Evolutionary conservation across 2,888 invertebrate species (phyloP), one percentile per base, ranked within the genome.

Genomic region (Scaeva pyrastri): DNA sequence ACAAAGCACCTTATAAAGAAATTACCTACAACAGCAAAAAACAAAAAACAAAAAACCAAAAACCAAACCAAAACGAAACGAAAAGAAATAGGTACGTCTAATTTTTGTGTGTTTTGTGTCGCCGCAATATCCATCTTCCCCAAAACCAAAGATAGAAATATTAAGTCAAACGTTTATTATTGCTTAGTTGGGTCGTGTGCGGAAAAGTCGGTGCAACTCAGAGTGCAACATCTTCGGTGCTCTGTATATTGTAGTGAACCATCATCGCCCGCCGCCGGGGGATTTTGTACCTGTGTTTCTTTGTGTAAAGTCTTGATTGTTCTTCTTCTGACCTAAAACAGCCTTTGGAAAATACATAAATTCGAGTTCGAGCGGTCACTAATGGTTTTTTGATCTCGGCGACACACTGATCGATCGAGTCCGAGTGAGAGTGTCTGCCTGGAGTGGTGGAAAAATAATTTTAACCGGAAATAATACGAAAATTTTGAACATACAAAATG

Each of bases 401-500:
- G 55, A 56, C 56, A 7, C 1, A 43, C 8, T 31, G 8, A 48
- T 43, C 14, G 23, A 48, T 39, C 55, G 39, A 60, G n/a, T n/a
- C 55, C 23, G 45, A 43, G 58, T 8, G 26, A 14, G 26, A 52
- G 52, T 50, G 50, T 14, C 50, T 50, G n/a, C n/a, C 31, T 8
- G 21, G 23, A 36, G 26, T 56, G 16, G 52, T 21, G 36, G 4
- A 50, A 48, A 66, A 26, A n/a, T 56, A 45, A 16, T 23, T 60
- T 56, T 26, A 19, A 56, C 31, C 10, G 1, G 3, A 21, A 39
- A 41, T 41, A 1, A 41, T 31, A 19, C n/a, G 19, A 55, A 19
- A 52, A 19, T 50, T 60, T 45, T 48, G 10, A 39, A 7, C n/a
- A 71, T 31, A 7, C 23, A 89, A 90, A 88, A 92, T 92, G 92